A percentile compares a stretch with the other conserved stretches of the same genome.
Evolutionary conservation across 2,113 vertebrate genomes (phyloP).

Genomic region (Symphodus melops): DNA sequence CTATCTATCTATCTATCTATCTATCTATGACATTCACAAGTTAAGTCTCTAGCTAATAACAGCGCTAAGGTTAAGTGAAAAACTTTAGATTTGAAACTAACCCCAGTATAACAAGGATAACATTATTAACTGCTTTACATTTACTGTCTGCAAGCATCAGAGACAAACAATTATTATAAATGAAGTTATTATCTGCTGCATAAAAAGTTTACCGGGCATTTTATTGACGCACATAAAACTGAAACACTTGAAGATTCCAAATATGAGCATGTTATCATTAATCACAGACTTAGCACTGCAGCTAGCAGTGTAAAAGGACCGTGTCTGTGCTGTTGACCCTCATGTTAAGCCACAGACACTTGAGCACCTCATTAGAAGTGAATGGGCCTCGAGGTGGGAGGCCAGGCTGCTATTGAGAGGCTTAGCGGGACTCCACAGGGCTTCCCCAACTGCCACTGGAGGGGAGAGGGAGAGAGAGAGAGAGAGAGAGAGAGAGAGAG

Average conservation of each 20-base stretch:
- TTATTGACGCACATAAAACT: conserved; percentile 33
- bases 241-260: conserved; percentile 41
- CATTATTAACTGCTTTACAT: background rate
- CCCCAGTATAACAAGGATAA: background rate
- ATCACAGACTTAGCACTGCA: conserved; percentile 34
- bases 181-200: conserved; percentile 9
- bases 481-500: conserved; percentile 38
- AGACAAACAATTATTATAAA: conserved; percentile 17
- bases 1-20: too few relatives aligned
- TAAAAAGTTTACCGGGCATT: conserved; percentile 7
- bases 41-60: background rate
- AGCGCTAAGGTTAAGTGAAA: too few relatives aligned
- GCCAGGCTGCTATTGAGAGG: conserved; percentile 70
- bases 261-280: conserved; percentile 42
- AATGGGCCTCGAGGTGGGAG: conserved; percentile 77
- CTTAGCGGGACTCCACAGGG: conserved; percentile 74
- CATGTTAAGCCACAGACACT: conserved; percentile 75
- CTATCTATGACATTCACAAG: background rate
- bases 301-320: conserved; percentile 36
- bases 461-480: conserved; percentile 27
- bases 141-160: background rate
- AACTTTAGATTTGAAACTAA: too few relatives aligned
- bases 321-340: conserved; percentile 69
- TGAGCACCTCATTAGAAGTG: conserved; percentile 79
- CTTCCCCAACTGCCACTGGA: conserved; percentile 75